phyloP scores from a whole-genome alignment of 2,113 vertebrate species.

The Vombatus ursinus region DNA sequence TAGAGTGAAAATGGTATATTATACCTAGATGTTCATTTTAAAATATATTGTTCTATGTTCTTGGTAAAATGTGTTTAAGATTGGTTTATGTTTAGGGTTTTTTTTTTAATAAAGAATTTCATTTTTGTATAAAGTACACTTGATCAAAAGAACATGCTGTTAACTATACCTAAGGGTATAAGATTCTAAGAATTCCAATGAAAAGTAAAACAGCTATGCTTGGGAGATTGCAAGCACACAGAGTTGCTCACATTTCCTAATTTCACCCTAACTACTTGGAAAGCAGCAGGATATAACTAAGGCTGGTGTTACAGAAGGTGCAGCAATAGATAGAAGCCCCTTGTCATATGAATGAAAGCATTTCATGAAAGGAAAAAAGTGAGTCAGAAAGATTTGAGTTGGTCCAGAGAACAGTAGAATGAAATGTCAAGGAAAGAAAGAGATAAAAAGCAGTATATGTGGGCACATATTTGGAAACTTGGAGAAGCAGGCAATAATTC shows the following conservation, averaged over 20 bases:
- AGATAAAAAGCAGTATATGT: background rate
- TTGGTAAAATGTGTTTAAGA: slow-evolving; percentile 18
- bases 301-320: background rate
- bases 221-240: background rate
- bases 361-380: background rate
- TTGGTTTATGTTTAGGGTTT: background rate
- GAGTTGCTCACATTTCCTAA: background rate
- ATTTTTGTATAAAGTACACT: slow-evolving; percentile 41
- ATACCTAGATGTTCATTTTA: slow-evolving; percentile 27
- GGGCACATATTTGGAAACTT: background rate
- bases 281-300: background rate
- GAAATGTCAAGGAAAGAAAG: background rate
- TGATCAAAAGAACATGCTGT: slow-evolving; percentile 31
- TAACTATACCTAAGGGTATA: background rate
- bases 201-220: background rate
- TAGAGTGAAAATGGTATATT: slow-evolving; percentile 30
- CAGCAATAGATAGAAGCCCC: background rate
- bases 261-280: background rate
- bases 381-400: background rate
- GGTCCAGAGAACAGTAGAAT: background rate
- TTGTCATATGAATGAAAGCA: background rate
- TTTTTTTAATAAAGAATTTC: slow-evolving; percentile 9
- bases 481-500: background rate
- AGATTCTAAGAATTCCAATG: background rate
- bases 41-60: slow-evolving; percentile 14